Conservation (phyloP, 2,797 vertebrate species). For the Philypnodon macrostomus region DNA sequence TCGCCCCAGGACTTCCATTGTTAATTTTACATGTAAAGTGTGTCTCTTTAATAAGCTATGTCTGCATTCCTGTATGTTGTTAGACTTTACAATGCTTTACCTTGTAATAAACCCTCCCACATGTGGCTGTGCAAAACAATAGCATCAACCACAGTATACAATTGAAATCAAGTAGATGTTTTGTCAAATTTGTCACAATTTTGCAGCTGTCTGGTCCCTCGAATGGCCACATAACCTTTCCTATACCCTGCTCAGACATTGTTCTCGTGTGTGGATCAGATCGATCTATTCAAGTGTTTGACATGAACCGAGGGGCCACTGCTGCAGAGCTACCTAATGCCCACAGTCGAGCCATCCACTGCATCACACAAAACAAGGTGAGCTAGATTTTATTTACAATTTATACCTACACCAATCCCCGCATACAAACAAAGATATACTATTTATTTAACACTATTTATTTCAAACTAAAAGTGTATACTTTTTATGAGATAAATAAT, state of each 20-base stretch:
- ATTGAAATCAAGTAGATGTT: conserved; percentile 22
- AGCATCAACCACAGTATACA: conserved; percentile 21
- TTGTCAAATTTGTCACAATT: background rate
- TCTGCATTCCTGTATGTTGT: conserved; percentile 58
- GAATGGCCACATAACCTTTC: conserved; percentile 13
- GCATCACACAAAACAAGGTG: conserved; percentile 89
- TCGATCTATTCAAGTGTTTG: conserved; percentile 83
- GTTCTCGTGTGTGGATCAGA: conserved; percentile 82
- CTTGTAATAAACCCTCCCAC: conserved; percentile 49
- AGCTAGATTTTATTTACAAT: too few relatives aligned
- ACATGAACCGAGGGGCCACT: conserved; percentile 82
- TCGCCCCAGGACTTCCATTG: conserved; percentile 32
- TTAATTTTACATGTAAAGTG: conserved; percentile 56
- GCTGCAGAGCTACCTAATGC: conserved; percentile 74
- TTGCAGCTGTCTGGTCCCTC: background rate
- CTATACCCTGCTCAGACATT: conserved; percentile 75
- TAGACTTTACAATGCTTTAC: conserved; percentile 56
- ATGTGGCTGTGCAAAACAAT: conserved; percentile 29
- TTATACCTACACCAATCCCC: too few relatives aligned
- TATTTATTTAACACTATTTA: background rate
- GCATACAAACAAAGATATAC: too few relatives aligned
- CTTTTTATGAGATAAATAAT: background rate
- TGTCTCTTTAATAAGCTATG: conserved; percentile 57
- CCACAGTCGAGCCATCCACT: conserved; percentile 82
- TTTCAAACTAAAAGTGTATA: too few relatives aligned